These are phyloP conservation scores for Plutella xylostella DNA, from an alignment of 2,888 invertebrate genomes.

Conservation along the genomic window DNA sequence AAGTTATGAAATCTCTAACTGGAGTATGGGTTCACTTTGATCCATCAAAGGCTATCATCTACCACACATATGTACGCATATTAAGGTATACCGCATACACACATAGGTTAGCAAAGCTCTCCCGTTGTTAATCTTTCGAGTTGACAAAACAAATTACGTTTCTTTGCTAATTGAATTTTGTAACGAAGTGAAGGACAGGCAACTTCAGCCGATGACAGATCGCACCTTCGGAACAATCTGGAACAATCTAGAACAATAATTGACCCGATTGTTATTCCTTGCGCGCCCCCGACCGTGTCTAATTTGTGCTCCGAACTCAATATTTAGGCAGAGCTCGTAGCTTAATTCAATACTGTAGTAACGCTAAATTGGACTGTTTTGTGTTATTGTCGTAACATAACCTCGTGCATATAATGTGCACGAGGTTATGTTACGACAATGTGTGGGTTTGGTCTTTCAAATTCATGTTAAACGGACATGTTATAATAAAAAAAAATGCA, in stretches of 20 bases:
- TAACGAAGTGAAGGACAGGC: conserved; percentile 20
- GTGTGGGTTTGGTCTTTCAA: no score
- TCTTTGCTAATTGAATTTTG: conserved; percentile 19
- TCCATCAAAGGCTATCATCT: no score
- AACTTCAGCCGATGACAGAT: conserved; percentile 11
- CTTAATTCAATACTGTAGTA: conserved; percentile 38
- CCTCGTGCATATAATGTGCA: conserved; percentile 51
- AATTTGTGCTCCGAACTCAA: conserved; percentile 39
- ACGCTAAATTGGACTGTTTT: conserved; percentile 25
- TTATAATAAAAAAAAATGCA: no score
- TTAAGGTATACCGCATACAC: no score
- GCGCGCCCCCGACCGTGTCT: conserved; percentile 34
- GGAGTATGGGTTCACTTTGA: no score
- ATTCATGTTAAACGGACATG: no score
- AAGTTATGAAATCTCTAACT: no score
- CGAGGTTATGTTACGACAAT: no score
- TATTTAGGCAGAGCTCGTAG: conserved; percentile 31
- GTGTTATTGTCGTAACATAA: conserved; percentile 15
- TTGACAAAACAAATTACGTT: not conserved
- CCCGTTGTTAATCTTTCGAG: not conserved
- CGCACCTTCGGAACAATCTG: conserved; percentile 4
- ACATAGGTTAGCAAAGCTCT: no score
- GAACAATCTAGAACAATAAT: conserved; percentile 19
- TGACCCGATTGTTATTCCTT: conserved; percentile 41
- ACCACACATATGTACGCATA: no score